Conservation (phyloP, 2,113 vertebrate genomes). For the Bos taurus region DNA sequence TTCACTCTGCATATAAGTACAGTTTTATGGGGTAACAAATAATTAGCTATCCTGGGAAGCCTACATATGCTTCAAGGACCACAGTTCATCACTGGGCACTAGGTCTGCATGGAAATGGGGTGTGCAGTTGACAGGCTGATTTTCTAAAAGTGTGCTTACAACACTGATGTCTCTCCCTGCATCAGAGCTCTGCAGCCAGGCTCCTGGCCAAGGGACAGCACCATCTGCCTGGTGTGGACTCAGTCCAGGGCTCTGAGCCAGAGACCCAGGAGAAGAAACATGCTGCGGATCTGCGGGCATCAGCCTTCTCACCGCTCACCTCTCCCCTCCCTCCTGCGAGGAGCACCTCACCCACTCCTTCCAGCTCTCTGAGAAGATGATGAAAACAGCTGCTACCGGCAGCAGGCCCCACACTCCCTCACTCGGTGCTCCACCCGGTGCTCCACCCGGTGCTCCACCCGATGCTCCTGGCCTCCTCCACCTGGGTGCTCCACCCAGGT, state of each 20-base stretch:
- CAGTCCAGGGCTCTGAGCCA: not conserved
- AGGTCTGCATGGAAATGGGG: not conserved
- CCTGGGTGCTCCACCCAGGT: not conserved
- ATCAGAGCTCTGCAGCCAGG: not conserved
- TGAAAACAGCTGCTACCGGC: not conserved
- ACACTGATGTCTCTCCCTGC: not conserved
- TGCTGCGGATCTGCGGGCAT: rapidly evolving
- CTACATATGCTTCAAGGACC: not conserved
- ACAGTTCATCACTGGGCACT: not conserved
- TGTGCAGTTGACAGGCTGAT: not conserved
- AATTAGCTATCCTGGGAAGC: not conserved
- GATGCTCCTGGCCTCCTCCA: no score
- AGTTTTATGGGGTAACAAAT: not conserved
- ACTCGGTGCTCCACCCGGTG: rapidly evolving
- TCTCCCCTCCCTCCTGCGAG: not conserved
- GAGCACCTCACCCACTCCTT: not conserved
- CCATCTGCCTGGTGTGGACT: not conserved
- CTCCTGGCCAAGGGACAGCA: not conserved
- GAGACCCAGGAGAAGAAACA: not conserved
- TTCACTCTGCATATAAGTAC: not conserved
- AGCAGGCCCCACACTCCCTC: not conserved
- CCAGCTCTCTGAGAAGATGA: not conserved
- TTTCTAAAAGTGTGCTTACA: not conserved
- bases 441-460: rapidly evolving
- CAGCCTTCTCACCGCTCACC: not conserved